Evolutionary conservation across 2,113 vertebrate species (phyloP), one percentile per base, ranked within the genome.

Genomic region (Bothrops jararaca): DNA sequence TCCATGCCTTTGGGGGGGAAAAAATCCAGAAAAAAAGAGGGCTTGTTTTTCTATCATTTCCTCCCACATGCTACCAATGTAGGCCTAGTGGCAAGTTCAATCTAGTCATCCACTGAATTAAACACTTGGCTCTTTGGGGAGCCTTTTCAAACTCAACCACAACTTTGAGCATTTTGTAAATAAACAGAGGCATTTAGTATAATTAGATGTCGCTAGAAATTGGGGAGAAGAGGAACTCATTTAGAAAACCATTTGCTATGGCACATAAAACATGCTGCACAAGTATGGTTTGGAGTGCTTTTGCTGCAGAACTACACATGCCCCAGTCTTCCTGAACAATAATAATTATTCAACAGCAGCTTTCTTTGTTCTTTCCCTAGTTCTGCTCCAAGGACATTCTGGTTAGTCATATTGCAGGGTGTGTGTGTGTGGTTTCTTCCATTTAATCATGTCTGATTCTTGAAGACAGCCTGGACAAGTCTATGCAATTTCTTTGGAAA

Each of bases 161-260:
- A 89, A 93, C 91, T 95, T 93, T 1, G 48, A 96, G 94, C 94
- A 92, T 96, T 95, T 94, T 96, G 95, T 94, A 95, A 95, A 96
- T 94, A 97, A 96, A 94, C 74, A 92, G 88, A 96, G 96, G 94
- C 95, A 96, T 96, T 96, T 93, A 93, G 94, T 90, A 11, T 97
- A 96, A 97, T 97, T 96, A 96, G 96, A 95, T 96, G 89, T 42
- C 56, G 64, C 95, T 88, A 94, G 87, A 96, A 96, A 95, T 34
- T 58, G 91, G 89, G 3, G 94, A 57, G 15, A 0, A 15, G 69
- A 91, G 91, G 92, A 93, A 93, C 92, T 94, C 92, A 95, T 96
- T 97, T 96, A 96, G 93, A 95, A 95, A 93, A 95, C 80, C 23
- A 58, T 95, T 96, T 93, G 86, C 93, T 94, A 94, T 39, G 80